phyloP scores from a whole-genome alignment of 2,888 invertebrate species.

The Drosophila aldrichi region DNA sequence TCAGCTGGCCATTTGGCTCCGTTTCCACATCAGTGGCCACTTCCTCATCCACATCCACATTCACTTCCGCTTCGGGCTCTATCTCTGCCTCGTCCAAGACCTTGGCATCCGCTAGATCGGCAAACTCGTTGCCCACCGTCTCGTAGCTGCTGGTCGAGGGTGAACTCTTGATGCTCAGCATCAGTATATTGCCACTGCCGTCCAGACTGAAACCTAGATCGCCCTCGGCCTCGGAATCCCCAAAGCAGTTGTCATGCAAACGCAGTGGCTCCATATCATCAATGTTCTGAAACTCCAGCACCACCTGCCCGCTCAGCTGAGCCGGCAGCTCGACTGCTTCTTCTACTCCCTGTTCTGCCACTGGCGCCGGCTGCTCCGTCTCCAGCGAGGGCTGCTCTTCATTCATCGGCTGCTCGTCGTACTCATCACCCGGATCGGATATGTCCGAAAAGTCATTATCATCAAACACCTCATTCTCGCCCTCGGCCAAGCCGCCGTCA shows the following conservation, averaged over 20 bases:
- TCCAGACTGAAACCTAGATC: constrained; percentile 63
- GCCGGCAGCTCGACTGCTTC: constrained; percentile 45
- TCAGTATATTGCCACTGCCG: constrained; percentile 60
- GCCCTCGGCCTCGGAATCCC: constrained; percentile 68
- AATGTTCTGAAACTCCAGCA: constrained; percentile 77
- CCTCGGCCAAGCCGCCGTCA: constrained; percentile 85
- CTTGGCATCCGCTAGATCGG: constrained; percentile 73
- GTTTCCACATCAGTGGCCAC: constrained; percentile 35
- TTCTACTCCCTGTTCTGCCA: constrained; percentile 27
- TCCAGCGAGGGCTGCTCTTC: constrained; percentile 31
- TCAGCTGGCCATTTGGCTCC: constrained; percentile 56
- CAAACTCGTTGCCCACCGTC: constrained; percentile 85
- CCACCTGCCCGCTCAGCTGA: constrained; percentile 52
- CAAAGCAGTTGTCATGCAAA: constrained; percentile 82
- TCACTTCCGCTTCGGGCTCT: constrained; percentile 23
- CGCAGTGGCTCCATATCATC: constrained; percentile 74
- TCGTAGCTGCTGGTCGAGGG: constrained; percentile 85
- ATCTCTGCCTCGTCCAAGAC: constrained; percentile 24
- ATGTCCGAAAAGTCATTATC: constrained; percentile 87
- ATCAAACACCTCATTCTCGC: constrained; percentile 86
- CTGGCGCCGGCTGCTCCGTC: constrained; percentile 17
- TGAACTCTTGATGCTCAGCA: constrained; percentile 83
- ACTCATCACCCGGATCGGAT: constrained; percentile 85
- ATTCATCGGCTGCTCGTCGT: constrained; percentile 45
- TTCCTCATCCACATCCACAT: constrained; percentile 38